These are phyloP conservation scores for Agapornis roseicollis DNA, from an alignment of 2,113 vertebrate species.

Conservation along the genomic window DNA sequence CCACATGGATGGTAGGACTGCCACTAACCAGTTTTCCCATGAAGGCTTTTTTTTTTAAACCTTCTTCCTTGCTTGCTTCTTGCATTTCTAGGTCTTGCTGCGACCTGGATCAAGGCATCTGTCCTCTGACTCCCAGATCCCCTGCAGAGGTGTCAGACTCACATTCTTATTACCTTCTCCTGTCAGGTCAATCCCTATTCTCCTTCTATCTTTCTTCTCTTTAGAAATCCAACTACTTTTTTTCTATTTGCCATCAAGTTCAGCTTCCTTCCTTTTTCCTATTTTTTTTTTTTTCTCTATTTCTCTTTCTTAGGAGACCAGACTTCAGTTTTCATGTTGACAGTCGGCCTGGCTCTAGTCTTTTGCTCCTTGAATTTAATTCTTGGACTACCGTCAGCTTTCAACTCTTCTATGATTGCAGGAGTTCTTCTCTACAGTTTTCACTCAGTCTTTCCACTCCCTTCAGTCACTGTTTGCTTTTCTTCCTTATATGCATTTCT, in stretches of 20 bases:
- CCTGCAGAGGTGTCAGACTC: neutral
- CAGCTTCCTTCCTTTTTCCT: neutral
- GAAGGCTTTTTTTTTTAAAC: neutral
- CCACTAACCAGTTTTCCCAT: neutral
- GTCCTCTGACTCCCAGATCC: neutral
- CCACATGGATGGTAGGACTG: neutral
- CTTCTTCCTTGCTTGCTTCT: neutral
- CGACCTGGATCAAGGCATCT: neutral
- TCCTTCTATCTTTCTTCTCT: neutral
- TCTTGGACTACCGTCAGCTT: neutral
- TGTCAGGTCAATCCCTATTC: neutral
- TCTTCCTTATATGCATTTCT: neutral
- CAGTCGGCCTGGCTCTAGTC: neutral
- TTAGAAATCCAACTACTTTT: neutral
- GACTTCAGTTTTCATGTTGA: neutral
- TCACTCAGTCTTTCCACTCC: neutral
- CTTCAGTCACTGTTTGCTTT: neutral
- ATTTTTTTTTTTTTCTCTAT: neutral
- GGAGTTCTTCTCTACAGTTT: neutral
- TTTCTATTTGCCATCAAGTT: neutral
- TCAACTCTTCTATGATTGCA: neutral
- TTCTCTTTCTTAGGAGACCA: neutral
- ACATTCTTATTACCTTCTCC: neutral
- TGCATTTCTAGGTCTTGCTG: neutral
- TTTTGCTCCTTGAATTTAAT: constrained; percentile 7